Base-by-base conservation (phyloP, 2,888 invertebrate species). In the Creontiades dilutus region DNA sequence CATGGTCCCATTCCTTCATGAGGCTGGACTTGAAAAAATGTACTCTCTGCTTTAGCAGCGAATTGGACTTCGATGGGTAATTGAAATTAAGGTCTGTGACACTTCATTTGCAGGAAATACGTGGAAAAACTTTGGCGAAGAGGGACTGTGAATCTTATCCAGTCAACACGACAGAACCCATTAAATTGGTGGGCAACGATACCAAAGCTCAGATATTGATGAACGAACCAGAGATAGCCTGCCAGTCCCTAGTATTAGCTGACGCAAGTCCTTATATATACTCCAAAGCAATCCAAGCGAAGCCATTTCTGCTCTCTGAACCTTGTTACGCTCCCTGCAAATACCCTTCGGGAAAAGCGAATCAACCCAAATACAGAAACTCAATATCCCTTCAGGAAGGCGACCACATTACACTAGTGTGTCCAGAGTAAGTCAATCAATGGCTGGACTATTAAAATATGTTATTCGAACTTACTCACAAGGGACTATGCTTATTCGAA, bases 371-470 rank as follows among this genome's bases (percentile, higher is more conserved):
- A 92, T 94, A 94, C 90, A 93, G 93, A 86, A 94, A 94, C 92
- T 94, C 93, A 81, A 93, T 94, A 90, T 93, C 94, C 57, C 92
- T 95, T 57, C 93, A 93, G 19, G 94, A 95, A 93, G 94, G 94
- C 91, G 94, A 94, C 1, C 94, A 95, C 92, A 92, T 95, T 68
- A 94, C 94, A 4, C 92, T 95, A 61, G 92, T 94, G 47, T 95
- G 95, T 92, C 94, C 95, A 1, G 95, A 95, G 93, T 94, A 93
- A 92, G 92, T 84, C 52, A 37, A 37, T n/a, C n/a, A n/a, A n/a
- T n/a, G n/a, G n/a, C n/a, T n/a, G n/a, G n/a, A n/a, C n/a, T n/a
- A n/a, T n/a, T n/a, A n/a, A n/a, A n/a, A n/a, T n/a, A n/a, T n/a
- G n/a, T n/a, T n/a, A n/a, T n/a, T n/a, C n/a, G n/a, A n/a, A n/a